Conservation (phyloP, 1,140 invertebrate species). For the Cotesia glomerata region DNA sequence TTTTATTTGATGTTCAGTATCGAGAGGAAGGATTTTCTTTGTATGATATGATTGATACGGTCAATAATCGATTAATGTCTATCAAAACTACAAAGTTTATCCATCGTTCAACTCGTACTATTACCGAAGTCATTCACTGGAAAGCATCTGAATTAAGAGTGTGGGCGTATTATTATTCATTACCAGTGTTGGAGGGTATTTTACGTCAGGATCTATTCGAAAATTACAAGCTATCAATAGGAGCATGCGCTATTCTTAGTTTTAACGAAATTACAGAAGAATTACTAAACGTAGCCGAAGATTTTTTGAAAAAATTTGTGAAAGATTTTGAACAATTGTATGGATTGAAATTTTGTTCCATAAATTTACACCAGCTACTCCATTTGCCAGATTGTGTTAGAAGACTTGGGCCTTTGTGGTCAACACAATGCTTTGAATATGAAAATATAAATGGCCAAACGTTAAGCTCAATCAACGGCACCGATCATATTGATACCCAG, state of each 20-base stretch:
- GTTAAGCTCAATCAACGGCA: neutral
- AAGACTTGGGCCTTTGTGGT: constrained; percentile 36
- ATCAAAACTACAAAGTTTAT: constrained; percentile 30
- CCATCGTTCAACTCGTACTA: constrained; percentile 8
- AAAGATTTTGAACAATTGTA: constrained; percentile 31
- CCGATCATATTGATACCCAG: constrained; percentile 10
- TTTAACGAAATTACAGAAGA: neutral
- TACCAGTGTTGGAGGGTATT: constrained; percentile 16
- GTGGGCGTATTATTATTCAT: constrained; percentile 27
- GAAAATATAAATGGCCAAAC: constrained; percentile 32
- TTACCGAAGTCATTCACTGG: constrained; percentile 23
- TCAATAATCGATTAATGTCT: constrained; percentile 12
- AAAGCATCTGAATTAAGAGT: constrained; percentile 30
- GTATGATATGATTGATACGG: neutral
- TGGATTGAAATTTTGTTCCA: constrained; percentile 17
- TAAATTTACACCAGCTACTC: constrained; percentile 36
- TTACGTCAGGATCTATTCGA: constrained; percentile 12
- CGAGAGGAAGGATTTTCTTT: neutral
- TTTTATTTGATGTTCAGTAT: constrained; percentile 23
- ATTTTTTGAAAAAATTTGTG: constrained; percentile 27
- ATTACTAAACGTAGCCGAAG: neutral
- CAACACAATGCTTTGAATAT: constrained; percentile 33
- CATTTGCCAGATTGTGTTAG: constrained; percentile 34
- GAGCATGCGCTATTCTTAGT: constrained; percentile 1
- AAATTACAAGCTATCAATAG: constrained; percentile 13